These are phyloP conservation scores for Trichogramma pretiosum DNA, from an alignment of 1,140 invertebrate species.

Conservation along the genomic window DNA sequence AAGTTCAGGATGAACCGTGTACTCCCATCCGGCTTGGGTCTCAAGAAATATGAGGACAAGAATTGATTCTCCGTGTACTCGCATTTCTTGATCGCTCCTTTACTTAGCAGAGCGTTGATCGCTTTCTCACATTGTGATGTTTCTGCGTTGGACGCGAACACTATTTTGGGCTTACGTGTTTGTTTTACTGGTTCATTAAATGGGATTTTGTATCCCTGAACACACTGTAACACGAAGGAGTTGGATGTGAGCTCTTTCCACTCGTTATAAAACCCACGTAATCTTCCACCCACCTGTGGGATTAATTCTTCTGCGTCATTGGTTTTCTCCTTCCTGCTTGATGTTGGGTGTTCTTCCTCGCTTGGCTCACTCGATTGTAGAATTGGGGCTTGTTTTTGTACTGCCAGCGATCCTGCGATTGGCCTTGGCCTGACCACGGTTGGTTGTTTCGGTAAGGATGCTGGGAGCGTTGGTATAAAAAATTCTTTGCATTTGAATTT, in stretches of 20 bases:
- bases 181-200: conserved; percentile 1
- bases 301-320: too few species aligned
- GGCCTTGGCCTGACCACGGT: too few species aligned
- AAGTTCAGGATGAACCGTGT: conserved; percentile 26
- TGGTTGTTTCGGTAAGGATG: too few species aligned
- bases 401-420: too few species aligned
- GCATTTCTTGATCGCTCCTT: conserved; percentile 7
- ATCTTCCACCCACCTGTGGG: conserved; percentile 15
- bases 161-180: neutral
- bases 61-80: conserved; percentile 1
- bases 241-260: conserved; percentile 10
- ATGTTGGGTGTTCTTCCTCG: too few species aligned
- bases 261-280: conserved; percentile 10
- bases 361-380: too few species aligned
- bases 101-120: neutral
- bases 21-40: conserved; percentile 20
- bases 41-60: conserved; percentile 19
- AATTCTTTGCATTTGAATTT: too few species aligned
- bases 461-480: too few species aligned
- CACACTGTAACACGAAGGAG: conserved; percentile 6
- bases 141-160: neutral
- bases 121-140: neutral
- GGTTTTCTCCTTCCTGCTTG: too few species aligned
- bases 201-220: conserved; percentile 9
- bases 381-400: too few species aligned